Percentiles rank a stretch among this genome's conserved stretches.
phyloP scores from a whole-genome alignment of 1,140 invertebrate genomes.

The Macrobrachium nipponense region DNA sequence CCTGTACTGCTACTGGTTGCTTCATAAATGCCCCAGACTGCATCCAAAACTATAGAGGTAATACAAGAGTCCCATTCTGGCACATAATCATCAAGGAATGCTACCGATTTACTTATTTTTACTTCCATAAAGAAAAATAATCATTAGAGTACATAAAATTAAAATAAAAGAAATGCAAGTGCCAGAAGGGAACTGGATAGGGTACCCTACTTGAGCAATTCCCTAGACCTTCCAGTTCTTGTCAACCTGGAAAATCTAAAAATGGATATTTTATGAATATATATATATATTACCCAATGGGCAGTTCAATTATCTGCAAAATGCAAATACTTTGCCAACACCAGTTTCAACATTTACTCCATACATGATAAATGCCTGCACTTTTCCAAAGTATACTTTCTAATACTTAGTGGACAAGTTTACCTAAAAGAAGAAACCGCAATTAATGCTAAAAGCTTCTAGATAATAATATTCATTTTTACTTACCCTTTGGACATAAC shows the following conservation, averaged over 20 bases:
- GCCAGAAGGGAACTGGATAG: constrained; percentile 47
- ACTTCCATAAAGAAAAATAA: not conserved
- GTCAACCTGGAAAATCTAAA: constrained; percentile 13
- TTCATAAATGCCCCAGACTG: not conserved
- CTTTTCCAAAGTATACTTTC: no score
- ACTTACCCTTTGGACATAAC: no score
- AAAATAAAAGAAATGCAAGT: constrained; percentile 4
- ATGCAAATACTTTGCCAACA: no score
- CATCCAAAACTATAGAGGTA: constrained; percentile 34
- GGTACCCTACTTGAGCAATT: constrained; percentile 61
- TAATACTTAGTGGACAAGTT: no score
- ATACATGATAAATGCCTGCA: no score
- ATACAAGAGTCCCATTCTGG: constrained; percentile 33
- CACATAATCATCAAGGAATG: constrained; percentile 16
- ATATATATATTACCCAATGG: not conserved
- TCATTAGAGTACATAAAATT: not conserved
- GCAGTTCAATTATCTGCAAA: no score
- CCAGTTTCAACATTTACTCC: no score
- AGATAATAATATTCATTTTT: no score
- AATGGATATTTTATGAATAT: not conserved
- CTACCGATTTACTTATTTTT: not conserved
- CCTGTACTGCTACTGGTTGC: constrained; percentile 32
- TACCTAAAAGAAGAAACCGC: no score
- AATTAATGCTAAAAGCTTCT: no score
- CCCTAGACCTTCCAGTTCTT: constrained; percentile 43